Evolutionary conservation across 2,888 invertebrate genomes (phyloP), one percentile per base, ranked within the genome.

Genomic region (Phania funesta): DNA sequence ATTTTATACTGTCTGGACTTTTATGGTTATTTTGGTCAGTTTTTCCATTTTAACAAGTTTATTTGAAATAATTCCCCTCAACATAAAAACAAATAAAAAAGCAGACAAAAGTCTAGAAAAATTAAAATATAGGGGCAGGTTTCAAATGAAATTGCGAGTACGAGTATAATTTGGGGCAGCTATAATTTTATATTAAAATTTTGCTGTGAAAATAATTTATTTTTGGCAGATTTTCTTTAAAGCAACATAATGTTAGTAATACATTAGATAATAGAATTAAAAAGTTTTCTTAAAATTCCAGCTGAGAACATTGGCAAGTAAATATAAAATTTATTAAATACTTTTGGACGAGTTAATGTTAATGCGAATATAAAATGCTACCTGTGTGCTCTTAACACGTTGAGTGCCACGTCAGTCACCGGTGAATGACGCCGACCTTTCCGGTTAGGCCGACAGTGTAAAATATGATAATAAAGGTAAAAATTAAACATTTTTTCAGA

Each of bases 1-100:
- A 1, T 60, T 52, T 41, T 52, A 29, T 22, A 32, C 32, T 58
- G 68, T 68, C 32, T 76, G 50, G 24, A 4, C 68, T 65, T 71
- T 52, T 58, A 58, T 78, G 56, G 71, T 41, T 50, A 67, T 76
- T 76, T 67, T 22, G n/a, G 22, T 71, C 13, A 48, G 32, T 35
- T 58, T 58, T 54, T n/a, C 7, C 11, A 6, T 50, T 48, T 60
- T 32, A 68, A 76, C 68, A 76, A 60, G 60, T 78, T 52, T 32
- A 65, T 65, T 78, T 56, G 5, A 24, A 52, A 52, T 22, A 62
- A 44, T 60, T 6, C 26, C 8, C 29, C 1, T 46, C 18, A 74
- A 18, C 18, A 32, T 16, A 16, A 5, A 9, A 54, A 44, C 4
- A 60, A 50, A 29, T 1, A n/a, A 0, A 35, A 41, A 16, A 9